Evolutionary conservation across 2,113 vertebrate species (phyloP), one percentile per base, ranked within the genome.

Genomic region (Oreocharis arfaki): DNA sequence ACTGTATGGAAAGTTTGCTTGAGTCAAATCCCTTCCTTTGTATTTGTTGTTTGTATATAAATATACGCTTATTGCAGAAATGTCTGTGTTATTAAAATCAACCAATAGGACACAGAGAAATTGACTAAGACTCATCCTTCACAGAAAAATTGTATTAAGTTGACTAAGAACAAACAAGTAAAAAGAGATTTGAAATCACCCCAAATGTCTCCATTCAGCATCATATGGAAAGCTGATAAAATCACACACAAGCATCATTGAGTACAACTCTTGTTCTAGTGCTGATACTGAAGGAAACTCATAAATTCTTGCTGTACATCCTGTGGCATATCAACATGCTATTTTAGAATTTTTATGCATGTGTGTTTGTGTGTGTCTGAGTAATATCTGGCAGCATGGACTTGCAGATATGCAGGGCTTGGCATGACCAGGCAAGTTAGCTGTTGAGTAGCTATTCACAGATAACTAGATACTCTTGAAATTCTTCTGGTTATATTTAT

Each of bases 111-210:
- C 32, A 44, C 35, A 52, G 33, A 44, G 7, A 84, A 82, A 49
- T 3, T 64, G 12, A 39, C 41, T 60, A 76, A 59, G 44, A 41
- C 6, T 70, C 17, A 33, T 60, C 5, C 9, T 67, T 80, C 35
- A 46, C 20, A 52, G 37, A 44, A 74, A 71, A 67, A 75, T 26
- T 56, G 5, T 6, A 71, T 5, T 46, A 71, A 77, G 10, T 6
- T 1, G 0, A 61, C 28, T 59, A n/a, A 46, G 2, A 1, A 1
- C 10, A 37, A 49, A 68, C 30, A 44, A 41, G 7, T 23, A 44
- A 37, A 12, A 39, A 76, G 42, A 84, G 4, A 37, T 41, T 79
- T 79, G 5, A 13, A 33, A 42, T 59, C 18, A 47, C 8, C 4
- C 10, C 50, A 7, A 61, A 37, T 46, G 22, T 30, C 37, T 84